These are phyloP conservation scores for Galaxea fascicularis DNA, from an alignment of 92 coral and sea anemone genomes.

Conservation along the genomic window DNA sequence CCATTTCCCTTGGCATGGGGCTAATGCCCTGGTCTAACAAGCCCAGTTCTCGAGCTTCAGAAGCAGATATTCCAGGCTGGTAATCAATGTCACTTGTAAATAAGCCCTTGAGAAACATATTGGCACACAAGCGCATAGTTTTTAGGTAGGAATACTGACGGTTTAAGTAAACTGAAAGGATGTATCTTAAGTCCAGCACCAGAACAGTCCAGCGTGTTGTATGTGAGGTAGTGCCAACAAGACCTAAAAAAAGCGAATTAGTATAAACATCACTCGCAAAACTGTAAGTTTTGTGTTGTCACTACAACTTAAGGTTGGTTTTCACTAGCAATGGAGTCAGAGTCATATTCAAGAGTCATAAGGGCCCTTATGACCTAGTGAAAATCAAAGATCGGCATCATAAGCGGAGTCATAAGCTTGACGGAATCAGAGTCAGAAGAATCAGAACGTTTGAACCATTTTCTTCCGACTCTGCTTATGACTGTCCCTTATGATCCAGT, in stretches of 20 bases:
- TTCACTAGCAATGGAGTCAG: too few species aligned
- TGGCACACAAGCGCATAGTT: conserved; percentile 94
- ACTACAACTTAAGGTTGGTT: too few species aligned
- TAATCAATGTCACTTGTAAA: conserved; percentile 95
- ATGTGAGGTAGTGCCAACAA: conserved; percentile 86
- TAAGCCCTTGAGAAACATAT: conserved; percentile 94
- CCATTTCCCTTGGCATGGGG: conserved; percentile 96
- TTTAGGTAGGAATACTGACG: conserved; percentile 90
- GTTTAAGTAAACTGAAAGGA: conserved; percentile 90
- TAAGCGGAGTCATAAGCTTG: too few species aligned
- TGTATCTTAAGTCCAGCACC: conserved; percentile 88
- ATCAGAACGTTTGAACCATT: too few species aligned
- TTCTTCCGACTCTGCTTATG: too few species aligned
- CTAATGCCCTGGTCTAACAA: conserved; percentile 79
- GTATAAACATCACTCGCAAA: too few species aligned
- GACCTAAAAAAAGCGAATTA: conserved; percentile 44
- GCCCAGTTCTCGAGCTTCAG: conserved; percentile 94
- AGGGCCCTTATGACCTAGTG: too few species aligned
- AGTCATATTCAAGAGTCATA: too few species aligned
- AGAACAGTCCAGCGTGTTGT: conserved; percentile 93
- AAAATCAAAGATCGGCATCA: too few species aligned
- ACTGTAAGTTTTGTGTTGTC: too few species aligned
- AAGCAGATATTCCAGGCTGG: conserved; percentile 90
- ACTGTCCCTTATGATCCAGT: too few species aligned
- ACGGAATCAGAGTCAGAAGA: too few species aligned